Base-by-base conservation (phyloP, 2,113 vertebrate species). In the Pomatostomus ruficeps region DNA sequence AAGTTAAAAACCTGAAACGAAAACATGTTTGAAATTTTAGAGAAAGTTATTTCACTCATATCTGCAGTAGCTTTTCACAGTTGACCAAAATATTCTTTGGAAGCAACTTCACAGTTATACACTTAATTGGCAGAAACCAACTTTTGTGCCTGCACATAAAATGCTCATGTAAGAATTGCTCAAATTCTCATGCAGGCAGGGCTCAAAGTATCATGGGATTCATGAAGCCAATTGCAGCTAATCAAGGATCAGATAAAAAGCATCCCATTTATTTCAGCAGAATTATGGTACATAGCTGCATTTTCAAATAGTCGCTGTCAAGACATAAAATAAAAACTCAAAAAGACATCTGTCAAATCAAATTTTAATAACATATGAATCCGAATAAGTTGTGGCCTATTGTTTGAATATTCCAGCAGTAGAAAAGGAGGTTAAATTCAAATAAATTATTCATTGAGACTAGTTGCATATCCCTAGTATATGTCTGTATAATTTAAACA, bases 351-450 rank as follows among this genome's bases (percentile, higher is more conserved):
- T 96, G 93, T 95, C 92, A 95, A 96, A 94, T 93, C 77, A 93
- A 92, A 96, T 92, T 95, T 96, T 95, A 95, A 94, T 96, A 95
- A 92, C 83, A 81, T 72, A 91, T 84, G 92, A 95, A 93, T 95
- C 89, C 8, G 45, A 92, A 76, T 85, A 92, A 91, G 89, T 91
- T 93, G 62, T 70, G 68, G 71, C 67, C 54, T 77, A 85, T 95
- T 91, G 61, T 87, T 89, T 96, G 79, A 95, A 96, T 96, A 94
- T 93, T 94, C 75, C 80, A 95, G 52, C n/a, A 73, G 84, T 18
- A 95, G 76, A 92, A 96, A 94, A 95, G 78, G 86, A 94, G 91
- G 94, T 86, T 89, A 97, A 94, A 91, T 89, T 92, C 71, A 93
- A 89, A 92, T 93, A 91, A 95, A 95, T 96, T 95, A 95, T 97